Conservation (phyloP, 1,140 invertebrate species). For the Hyles vespertilio region DNA sequence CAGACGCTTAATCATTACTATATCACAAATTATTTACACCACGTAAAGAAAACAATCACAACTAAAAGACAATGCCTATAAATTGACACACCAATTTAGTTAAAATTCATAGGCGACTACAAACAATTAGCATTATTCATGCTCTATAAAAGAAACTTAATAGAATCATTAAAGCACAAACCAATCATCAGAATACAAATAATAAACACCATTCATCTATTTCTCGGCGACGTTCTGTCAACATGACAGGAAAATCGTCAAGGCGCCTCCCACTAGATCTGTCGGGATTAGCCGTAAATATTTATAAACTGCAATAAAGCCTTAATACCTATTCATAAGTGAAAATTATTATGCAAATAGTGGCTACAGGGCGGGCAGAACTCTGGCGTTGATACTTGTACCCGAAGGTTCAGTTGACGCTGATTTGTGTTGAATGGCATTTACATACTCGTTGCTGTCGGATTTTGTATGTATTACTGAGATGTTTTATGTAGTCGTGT, state of each 20-base stretch:
- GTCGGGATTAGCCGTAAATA: conserved; percentile 54
- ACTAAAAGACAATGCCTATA: not conserved
- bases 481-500: too few species aligned
- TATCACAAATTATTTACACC: too few species aligned
- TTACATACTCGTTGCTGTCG: not conserved
- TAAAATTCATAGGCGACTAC: too few species aligned
- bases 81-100: too few species aligned
- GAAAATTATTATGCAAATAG: conserved; percentile 75
- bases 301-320: conserved; percentile 68
- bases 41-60: not conserved
- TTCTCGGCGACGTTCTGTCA: conserved; percentile 53
- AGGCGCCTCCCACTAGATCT: conserved; percentile 43
- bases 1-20: too few species aligned
- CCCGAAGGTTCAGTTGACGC: conserved; percentile 31
- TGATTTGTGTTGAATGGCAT: conserved; percentile 31
- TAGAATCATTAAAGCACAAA: conserved; percentile 25
- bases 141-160: conserved; percentile 14
- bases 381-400: conserved; percentile 38
- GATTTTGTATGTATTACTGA: too few species aligned
- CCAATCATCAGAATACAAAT: conserved; percentile 31
- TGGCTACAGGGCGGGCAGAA: conserved; percentile 52
- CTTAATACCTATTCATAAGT: conserved; percentile 74
- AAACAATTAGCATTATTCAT: not conserved
- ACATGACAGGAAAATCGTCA: conserved; percentile 52
- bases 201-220: conserved; percentile 49